Base-by-base conservation (phyloP, 1,140 invertebrate species). In the Papilio glaucus region DNA sequence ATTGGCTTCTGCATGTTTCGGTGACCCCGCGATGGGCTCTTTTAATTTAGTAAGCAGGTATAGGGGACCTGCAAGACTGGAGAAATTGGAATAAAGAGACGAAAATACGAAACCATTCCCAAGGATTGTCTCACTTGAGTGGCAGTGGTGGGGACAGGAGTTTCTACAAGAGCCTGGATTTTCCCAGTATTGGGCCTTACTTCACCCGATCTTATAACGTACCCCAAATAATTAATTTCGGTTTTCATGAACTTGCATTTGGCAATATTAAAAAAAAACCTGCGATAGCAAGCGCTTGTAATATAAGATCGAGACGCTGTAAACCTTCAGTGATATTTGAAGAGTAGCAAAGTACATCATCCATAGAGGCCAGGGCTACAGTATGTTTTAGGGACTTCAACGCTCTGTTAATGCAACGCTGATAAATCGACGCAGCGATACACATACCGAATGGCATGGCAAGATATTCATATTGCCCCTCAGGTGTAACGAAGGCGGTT, bases 401-500 rank as follows among this genome's bases (percentile, higher is more conserved):
- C 6, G 29, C 29, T 33, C 6, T 33, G 6, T 2, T 33, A 6
- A 33, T 33, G 29, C 29, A 33, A 2, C 29, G 2, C 6, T 33
- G 29, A 6, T 33, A 33, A 3, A 33, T 6, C 2, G 29, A 33
- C 6, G 29, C 2, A 33, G 29, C 29, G 6, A 3, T 33, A 2
- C 29, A 3, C 6, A 33, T 3, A 3, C 29, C 29, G 29, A 33
- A 33, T 33, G 29, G 29, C 29, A 33, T 33, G 2, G 29, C 29
- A 33, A 33, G 29, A 6, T 33, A 33, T 33, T 33, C 29, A 33
- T 3, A 33, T 33, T 33, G 29, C 29, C 29, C 29, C 29, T 33
- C 29, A 6, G 29, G 29, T 6, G 29, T 89, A 13, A 84, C 79
- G 69, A 94, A 93, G 1, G 87, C 88, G 9, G 94, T 94, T 57